Conservation (phyloP, 2,113 vertebrate species). For the Hystrix brachyura region DNA sequence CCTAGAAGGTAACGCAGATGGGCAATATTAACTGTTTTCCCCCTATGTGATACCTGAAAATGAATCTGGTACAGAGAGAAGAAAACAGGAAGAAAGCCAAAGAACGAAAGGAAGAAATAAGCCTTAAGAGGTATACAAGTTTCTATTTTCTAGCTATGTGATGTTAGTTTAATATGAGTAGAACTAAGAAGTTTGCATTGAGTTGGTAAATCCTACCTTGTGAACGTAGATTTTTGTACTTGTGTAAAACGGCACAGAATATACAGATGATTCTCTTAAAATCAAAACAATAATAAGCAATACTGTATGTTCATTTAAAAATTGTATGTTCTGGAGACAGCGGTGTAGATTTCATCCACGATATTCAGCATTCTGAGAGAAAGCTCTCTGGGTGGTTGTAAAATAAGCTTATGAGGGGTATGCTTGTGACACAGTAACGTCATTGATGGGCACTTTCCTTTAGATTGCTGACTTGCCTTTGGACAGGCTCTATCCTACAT, state of each 20-base stretch:
- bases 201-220: neutral
- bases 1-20: neutral
- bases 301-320: neutral
- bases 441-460: neutral
- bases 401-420: neutral
- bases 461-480: neutral
- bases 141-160: neutral
- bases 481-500: neutral
- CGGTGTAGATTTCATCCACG: neutral
- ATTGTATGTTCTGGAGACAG: neutral
- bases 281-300: conserved; percentile 18
- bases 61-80: neutral
- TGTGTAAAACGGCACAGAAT: neutral
- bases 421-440: neutral
- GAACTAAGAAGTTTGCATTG: conserved; percentile 41
- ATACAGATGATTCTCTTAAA: conserved; percentile 6
- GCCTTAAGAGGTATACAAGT: too few relatives aligned
- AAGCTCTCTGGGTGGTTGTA: neutral
- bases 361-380: neutral
- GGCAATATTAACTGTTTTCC: neutral
- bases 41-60: neutral
- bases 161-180: neutral
- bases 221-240: conserved; percentile 38
- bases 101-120: neutral
- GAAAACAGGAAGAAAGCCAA: neutral